These are phyloP conservation scores for Actenoides hombroni DNA, from an alignment of 2,113 vertebrate genomes.

Conservation along the genomic window DNA sequence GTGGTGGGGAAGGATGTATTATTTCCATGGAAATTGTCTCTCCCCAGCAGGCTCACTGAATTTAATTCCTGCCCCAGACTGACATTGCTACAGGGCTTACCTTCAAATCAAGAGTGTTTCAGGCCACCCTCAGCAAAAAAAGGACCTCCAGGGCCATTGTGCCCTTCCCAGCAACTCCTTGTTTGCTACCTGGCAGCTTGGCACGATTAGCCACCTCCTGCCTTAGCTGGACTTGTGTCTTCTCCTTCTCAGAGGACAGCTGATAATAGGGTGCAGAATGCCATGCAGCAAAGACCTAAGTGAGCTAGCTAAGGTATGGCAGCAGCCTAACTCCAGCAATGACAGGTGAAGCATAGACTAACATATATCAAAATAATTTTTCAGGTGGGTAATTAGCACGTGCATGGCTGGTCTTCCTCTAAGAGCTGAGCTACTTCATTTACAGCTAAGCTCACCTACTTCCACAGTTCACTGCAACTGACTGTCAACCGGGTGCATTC, in stretches of 20 bases:
- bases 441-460: background rate
- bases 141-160: background rate
- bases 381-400: background rate
- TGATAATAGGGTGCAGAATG: background rate
- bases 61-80: background rate
- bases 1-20: background rate
- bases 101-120: background rate
- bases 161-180: background rate
- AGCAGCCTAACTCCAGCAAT: background rate
- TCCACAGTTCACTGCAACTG: background rate
- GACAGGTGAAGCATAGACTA: rapidly evolving
- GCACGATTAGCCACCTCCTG: background rate
- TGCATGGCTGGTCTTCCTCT: background rate
- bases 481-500: no score
- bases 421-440: background rate
- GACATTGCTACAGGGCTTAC: background rate
- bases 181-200: background rate
- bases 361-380: background rate
- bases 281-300: background rate
- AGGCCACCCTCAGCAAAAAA: background rate
- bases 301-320: background rate
- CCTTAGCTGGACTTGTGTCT: background rate
- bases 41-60: background rate
- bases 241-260: background rate
- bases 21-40: background rate